Evolutionary conservation across 2,888 invertebrate species (phyloP).

Genomic region (Drosophila nigritarsus): DNA sequence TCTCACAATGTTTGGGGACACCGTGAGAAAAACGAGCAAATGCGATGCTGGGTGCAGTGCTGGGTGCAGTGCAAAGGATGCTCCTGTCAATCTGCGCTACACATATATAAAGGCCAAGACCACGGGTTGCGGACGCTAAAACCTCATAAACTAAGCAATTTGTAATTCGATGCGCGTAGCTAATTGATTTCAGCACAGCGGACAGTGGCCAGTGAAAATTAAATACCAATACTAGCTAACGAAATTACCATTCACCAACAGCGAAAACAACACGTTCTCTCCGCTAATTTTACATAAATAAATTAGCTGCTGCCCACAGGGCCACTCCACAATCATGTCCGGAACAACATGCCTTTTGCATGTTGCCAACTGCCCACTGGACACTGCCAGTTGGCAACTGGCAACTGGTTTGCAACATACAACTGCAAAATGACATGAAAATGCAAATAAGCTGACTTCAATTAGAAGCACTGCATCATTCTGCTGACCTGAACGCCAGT

Average conservation of each 20-base stretch:
- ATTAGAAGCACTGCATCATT: conserved; percentile 64
- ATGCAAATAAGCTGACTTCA: conserved; percentile 70
- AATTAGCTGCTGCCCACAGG: conserved; percentile 43
- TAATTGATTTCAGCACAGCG: conserved; percentile 66
- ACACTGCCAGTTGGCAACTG: conserved; percentile 3
- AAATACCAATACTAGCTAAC: conserved; percentile 40
- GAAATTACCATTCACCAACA: conserved; percentile 15
- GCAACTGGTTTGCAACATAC: conserved; percentile 8
- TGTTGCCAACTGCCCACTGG: conserved; percentile 17
- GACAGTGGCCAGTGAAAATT: conserved; percentile 51
- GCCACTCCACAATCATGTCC: not conserved
- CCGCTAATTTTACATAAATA: conserved; percentile 54
- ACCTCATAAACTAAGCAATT: conserved; percentile 61
- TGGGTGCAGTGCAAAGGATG: not conserved
- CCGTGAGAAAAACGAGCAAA: conserved; percentile 45
- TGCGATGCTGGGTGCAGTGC: not conserved
- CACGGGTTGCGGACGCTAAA: conserved; percentile 19
- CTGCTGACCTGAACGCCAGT: conserved; percentile 8
- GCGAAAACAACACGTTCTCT: conserved; percentile 45
- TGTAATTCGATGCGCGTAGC: conserved; percentile 64
- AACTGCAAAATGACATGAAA: conserved; percentile 38
- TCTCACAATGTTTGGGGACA: conserved; percentile 42
- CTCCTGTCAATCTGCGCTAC: conserved; percentile 13
- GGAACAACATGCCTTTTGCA: not conserved
- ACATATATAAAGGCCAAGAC: conserved; percentile 12